Evolutionary conservation across 2,888 invertebrate species (phyloP).

Genomic region (Timema podura): DNA sequence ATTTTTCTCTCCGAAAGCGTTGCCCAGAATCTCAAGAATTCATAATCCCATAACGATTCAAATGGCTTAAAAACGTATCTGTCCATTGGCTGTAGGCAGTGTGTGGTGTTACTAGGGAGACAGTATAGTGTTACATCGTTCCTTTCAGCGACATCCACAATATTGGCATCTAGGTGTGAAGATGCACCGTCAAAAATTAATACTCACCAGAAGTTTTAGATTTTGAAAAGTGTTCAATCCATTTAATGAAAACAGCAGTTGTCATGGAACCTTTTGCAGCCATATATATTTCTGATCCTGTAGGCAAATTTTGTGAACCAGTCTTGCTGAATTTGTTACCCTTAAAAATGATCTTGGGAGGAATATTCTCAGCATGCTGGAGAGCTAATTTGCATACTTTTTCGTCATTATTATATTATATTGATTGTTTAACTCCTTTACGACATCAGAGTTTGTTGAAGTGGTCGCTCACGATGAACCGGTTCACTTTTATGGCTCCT

Average conservation of each 20-base stretch:
- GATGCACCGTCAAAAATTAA: constrained; percentile 39
- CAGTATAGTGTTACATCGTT: constrained; percentile 38
- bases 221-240: constrained; percentile 36
- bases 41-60: constrained; percentile 41
- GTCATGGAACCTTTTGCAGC: constrained; percentile 38
- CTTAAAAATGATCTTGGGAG: constrained; percentile 39
- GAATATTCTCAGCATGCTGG: constrained; percentile 41
- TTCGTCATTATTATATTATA: constrained; percentile 39
- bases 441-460: constrained; percentile 33
- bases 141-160: constrained; percentile 36
- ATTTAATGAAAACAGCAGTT: constrained; percentile 32
- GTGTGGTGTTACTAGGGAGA: constrained; percentile 41
- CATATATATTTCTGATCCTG: constrained; percentile 33
- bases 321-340: background rate
- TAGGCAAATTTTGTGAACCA: constrained; percentile 32
- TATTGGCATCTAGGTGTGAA: constrained; percentile 33
- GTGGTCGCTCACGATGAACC: constrained; percentile 34
- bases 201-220: constrained; percentile 34
- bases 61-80: constrained; percentile 39
- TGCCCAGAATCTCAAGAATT: constrained; percentile 38
- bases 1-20: constrained; percentile 33
- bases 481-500: constrained; percentile 36
- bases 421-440: constrained; percentile 31
- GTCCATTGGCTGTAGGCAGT: constrained; percentile 41
- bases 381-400: constrained; percentile 38